Evolutionary conservation across 2,888 invertebrate genomes (phyloP).

Genomic region (Anthrax anthrax): DNA sequence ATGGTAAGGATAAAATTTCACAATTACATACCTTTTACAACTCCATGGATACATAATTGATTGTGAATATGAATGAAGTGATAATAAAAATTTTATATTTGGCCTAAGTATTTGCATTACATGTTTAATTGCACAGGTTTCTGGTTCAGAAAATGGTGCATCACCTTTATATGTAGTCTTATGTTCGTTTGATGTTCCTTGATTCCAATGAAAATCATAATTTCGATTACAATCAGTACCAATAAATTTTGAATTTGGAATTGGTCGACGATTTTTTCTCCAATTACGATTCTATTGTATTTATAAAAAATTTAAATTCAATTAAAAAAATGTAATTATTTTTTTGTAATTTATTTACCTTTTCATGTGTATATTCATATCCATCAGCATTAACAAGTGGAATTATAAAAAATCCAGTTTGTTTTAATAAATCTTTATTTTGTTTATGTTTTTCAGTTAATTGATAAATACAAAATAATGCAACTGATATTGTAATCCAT

Average conservation of each 20-base stretch:
- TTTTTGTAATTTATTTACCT: slow-evolving; percentile 23
- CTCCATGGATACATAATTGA: slow-evolving; percentile 34
- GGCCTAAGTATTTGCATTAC: slow-evolving; percentile 22
- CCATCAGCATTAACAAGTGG: slow-evolving; percentile 60
- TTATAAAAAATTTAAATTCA: slow-evolving; percentile 2
- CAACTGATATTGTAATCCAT: slow-evolving; percentile 49
- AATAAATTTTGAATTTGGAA: slow-evolving; percentile 26
- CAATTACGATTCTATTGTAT: slow-evolving; percentile 35
- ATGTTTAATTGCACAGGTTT: slow-evolving; percentile 27
- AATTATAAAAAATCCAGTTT: slow-evolving; percentile 49
- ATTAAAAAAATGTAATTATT: no score
- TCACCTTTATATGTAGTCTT: slow-evolving; percentile 29
- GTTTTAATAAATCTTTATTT: slow-evolving; percentile 37
- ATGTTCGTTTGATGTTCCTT: slow-evolving; percentile 17
- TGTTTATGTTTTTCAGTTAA: slow-evolving; percentile 37
- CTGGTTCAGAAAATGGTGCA: slow-evolving; percentile 30
- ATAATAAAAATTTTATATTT: slow-evolving; percentile 27
- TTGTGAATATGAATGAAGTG: slow-evolving; percentile 32
- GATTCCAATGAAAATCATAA: slow-evolving; percentile 46
- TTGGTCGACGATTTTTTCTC: slow-evolving; percentile 42
- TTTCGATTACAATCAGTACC: slow-evolving; percentile 55
- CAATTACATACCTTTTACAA: slow-evolving; percentile 23
- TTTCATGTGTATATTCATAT: slow-evolving; percentile 45
- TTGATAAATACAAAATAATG: slow-evolving; percentile 44
- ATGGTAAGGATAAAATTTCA: no score